Evolutionary conservation across 37 sponge, comb jelly and placozoan genomes (phyloP), one percentile per base, ranked within the genome.

Genomic region (Tethya wilhelma): DNA sequence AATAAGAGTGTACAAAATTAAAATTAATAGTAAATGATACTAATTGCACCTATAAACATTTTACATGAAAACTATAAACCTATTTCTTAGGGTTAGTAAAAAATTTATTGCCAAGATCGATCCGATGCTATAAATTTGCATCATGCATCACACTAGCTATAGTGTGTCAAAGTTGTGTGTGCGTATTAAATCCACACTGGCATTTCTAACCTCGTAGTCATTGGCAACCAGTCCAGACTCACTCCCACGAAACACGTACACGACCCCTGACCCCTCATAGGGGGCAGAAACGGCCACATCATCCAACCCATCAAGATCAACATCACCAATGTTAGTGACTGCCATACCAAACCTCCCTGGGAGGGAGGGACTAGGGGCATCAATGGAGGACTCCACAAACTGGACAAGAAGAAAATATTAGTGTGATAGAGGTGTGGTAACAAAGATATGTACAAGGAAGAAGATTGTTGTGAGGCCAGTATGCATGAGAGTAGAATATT

Each of bases 271-370:
- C 5, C 69, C 83, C n/a, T 43, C 76, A 62, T 59, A 81, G 19
- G 92, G 92, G 26, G 87, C 92, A 7, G 74, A 69, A 9, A 91
- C 65, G n/a, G 87, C 92, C 49, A 91, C 69, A 74, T 91, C 92
- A 34, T 71, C 66, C 45, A 63, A 79, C 25, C 92, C 92, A 79
- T 91, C 92, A 22, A 36, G 44, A 38, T 91, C 84, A 28, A 82
- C 74, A 67, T 91, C 92, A 12, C 92, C 92, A 40, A 86, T 82
- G 49, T 72, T 71, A 25, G 63, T 73, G 6, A 91, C 87, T 26
- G 76, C 40, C 38, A 79, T 33, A 3, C 92, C 92, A 91, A 91
- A 91, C 20, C 87, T 37, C 0, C 87, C 92, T 0, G 44, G 19
- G 1, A 64, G 33, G 0, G 23, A 30, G 8, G 9, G 8, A 4